Conservation (phyloP, 2,888 invertebrate genomes). For the Himalopsyche kuldschensis region DNA sequence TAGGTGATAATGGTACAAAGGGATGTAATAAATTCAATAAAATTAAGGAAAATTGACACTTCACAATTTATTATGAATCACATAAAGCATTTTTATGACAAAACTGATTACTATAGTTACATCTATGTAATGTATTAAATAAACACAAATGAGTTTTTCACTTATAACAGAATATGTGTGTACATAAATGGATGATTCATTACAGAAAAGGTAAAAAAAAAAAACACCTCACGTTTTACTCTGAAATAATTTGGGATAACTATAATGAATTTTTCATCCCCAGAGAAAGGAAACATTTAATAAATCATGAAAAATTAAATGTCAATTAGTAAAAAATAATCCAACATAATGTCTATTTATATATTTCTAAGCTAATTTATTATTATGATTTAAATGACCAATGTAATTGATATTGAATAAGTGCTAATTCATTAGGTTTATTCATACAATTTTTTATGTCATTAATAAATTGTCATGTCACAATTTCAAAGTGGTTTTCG, state of each 20-base stretch:
- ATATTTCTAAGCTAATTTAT: conserved; percentile 10
- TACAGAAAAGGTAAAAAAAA: conserved; percentile 9
- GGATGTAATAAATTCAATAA: conserved; percentile 20
- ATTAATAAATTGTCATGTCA: background rate
- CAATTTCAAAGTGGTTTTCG: background rate
- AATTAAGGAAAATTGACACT: conserved; percentile 39
- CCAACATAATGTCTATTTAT: conserved; percentile 9
- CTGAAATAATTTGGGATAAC: background rate
- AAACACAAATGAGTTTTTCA: background rate
- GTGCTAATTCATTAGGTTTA: background rate
- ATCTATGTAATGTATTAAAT: conserved; percentile 20
- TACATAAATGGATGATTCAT: background rate
- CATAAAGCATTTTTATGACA: conserved; percentile 39
- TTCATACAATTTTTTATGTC: background rate
- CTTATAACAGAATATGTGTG: background rate
- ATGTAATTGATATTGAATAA: background rate
- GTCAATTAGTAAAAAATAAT: conserved; percentile 13
- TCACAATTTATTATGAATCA: conserved; percentile 39
- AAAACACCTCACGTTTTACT: conserved; percentile 20
- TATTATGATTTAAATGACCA: background rate
- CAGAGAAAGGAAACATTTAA: background rate
- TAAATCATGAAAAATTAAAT: background rate
- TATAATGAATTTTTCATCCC: background rate
- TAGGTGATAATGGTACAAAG: background rate
- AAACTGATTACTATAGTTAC: conserved; percentile 31